Conservation (phyloP, 2,797 vertebrate genomes). For the Lithobates pipiens region DNA sequence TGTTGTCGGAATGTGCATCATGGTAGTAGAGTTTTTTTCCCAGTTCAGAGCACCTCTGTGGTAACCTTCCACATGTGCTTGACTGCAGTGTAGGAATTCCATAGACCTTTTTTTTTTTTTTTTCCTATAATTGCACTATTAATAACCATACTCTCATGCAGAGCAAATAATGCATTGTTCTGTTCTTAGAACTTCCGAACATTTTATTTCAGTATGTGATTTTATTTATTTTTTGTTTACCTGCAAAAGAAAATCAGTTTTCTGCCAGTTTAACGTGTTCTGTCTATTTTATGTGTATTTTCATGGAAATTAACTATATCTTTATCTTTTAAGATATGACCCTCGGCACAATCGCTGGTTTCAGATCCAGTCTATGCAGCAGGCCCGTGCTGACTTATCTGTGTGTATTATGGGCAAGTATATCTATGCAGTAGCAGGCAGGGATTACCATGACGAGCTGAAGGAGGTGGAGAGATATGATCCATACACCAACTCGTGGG, state of each 20-base stretch:
- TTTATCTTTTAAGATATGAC: conserved; percentile 84
- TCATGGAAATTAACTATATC: not conserved
- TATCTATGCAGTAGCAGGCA: conserved; percentile 93
- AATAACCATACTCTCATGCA: too few species aligned
- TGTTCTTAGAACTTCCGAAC: too few species aligned
- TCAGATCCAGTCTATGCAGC: conserved; percentile 88
- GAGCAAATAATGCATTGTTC: too few species aligned
- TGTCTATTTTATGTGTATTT: not conserved
- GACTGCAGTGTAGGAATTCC: too few species aligned
- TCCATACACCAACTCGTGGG: conserved; percentile 89
- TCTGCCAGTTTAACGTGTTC: too few species aligned
- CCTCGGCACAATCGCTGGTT: conserved; percentile 95
- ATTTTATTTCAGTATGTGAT: too few species aligned
- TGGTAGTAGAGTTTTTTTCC: too few species aligned
- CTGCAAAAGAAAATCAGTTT: not conserved
- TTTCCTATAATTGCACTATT: too few species aligned
- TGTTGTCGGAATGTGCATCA: too few species aligned
- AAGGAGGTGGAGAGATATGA: conserved; percentile 92
- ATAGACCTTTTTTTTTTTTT: too few species aligned
- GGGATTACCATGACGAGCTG: conserved; percentile 92
- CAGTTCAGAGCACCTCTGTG: too few species aligned
- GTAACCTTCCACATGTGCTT: too few species aligned
- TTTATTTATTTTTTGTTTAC: not conserved
- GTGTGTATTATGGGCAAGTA: conserved; percentile 86
- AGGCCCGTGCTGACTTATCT: conserved; percentile 92